Percentiles rank a stretch among this genome's conserved stretches.
These are phyloP conservation scores for Isichthys henryi DNA, from an alignment of 2,113 vertebrate genomes.

Conservation along the genomic window DNA sequence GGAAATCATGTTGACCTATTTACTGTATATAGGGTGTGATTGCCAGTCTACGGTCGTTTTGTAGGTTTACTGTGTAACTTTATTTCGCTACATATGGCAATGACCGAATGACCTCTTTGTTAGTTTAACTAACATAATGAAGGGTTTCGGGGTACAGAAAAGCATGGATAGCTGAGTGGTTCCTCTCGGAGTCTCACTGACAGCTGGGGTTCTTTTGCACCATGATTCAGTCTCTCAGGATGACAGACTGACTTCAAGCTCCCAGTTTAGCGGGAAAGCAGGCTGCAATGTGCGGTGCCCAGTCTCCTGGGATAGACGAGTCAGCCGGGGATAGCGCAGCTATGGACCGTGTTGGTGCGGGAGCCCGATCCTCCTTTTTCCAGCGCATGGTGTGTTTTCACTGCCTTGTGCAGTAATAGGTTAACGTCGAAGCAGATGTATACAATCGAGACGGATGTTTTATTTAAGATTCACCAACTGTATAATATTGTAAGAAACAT, in stretches of 20 bases:
- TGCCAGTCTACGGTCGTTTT: background rate
- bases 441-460: background rate
- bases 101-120: background rate
- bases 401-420: background rate
- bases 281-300: background rate
- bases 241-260: background rate
- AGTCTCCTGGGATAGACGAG: background rate
- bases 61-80: background rate
- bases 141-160: background rate
- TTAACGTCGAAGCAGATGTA: background rate
- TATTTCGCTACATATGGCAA: background rate
- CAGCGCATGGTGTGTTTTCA: background rate
- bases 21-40: background rate
- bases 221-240: background rate
- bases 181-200: background rate
- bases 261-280: conserved; percentile 3
- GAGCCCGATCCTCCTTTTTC: background rate
- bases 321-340: background rate
- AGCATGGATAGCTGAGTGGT: background rate
- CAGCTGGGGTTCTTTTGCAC: background rate
- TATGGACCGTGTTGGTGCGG: background rate
- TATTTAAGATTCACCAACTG: background rate
- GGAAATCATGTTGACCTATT: background rate
- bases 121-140: background rate
- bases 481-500: background rate